Percentiles rank a stretch among this genome's conserved stretches.
Evolutionary conservation across 1,140 invertebrate species (phyloP).

Genomic region (Theocolax elegans): DNA sequence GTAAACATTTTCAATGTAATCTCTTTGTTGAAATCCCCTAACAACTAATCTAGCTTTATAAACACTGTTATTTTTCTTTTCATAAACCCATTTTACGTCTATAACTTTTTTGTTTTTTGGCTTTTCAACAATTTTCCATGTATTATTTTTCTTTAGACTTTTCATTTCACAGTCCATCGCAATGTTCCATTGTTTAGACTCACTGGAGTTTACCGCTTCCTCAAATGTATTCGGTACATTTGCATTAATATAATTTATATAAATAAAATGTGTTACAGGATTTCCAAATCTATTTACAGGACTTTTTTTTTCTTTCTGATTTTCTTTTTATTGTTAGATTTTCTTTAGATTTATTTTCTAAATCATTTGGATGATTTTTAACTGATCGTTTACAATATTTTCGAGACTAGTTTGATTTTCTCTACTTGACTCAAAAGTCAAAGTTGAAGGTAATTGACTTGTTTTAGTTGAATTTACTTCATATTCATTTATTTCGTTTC

Average conservation of each 20-base stretch:
- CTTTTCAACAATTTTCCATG: slow-evolving; percentile 19
- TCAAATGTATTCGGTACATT: too few relatives aligned
- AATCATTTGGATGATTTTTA: neutral
- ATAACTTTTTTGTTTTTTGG: too few relatives aligned
- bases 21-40: too few relatives aligned
- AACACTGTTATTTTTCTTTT: slow-evolving; percentile 31
- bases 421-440: too few relatives aligned
- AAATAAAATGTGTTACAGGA: too few relatives aligned
- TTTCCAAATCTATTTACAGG: neutral
- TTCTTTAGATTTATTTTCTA: too few relatives aligned
- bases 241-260: too few relatives aligned
- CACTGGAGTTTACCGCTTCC: slow-evolving; percentile 5
- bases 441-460: neutral
- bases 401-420: too few relatives aligned
- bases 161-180: slow-evolving; percentile 27
- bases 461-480: neutral
- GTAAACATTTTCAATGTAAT: too few relatives aligned
- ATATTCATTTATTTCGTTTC: slow-evolving; percentile 9
- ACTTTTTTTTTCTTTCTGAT: too few relatives aligned
- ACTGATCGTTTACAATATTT: neutral
- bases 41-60: too few relatives aligned
- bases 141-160: slow-evolving; percentile 32
- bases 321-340: too few relatives aligned
- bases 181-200: slow-evolving; percentile 5
- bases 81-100: slow-evolving; percentile 33